Base-by-base conservation (phyloP, 2,888 invertebrate genomes). In the Scrobipalpa atriplicella region DNA sequence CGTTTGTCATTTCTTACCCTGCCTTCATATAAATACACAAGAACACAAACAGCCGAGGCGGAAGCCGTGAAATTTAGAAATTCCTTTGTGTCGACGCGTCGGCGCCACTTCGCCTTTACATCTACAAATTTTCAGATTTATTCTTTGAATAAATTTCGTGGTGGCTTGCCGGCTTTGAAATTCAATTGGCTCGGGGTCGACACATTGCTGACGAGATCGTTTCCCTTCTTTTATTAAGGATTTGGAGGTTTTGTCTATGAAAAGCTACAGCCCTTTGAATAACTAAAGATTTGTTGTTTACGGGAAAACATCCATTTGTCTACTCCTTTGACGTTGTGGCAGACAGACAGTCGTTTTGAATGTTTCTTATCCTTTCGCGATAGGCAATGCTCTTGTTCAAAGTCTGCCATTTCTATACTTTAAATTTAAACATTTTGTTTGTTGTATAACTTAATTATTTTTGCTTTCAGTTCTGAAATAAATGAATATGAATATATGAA, bases 51-150 rank as follows among this genome's bases (percentile, higher is more conserved):
- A 92, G 83, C 79, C 81, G 82, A 86, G 79, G 85, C 90, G 92
- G 90, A 92, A 91, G 88, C 87, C 88, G 91, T 92, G 91, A 92
- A 92, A 92, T 92, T 92, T 91, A 89, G 90, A 90, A 89, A 91
- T 90, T 88, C 92, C 91, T 92, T 92, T 92, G 92, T 89, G 87
- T 88, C 82, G 89, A 78, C 85, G 85, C 85, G 84, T 89, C 87
- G 88, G 84, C 87, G 89, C 88, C 90, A 87, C 87, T 88, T 89
- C 84, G 84, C 84, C 82, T 87, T 92, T 83, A 88, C 89, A 92
- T 90, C 89, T 90, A 89, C 92, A 91, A 92, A 91, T 92, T 92
- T 92, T 92, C 89, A 92, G 92, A 92, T 92, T 92, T 92, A 91
- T 92, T 92, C 92, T 91, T 91, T 90, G 92, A 92, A 92, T 92